These are phyloP conservation scores for Cheilosia vernalis DNA, from an alignment of 2,888 invertebrate species.

Conservation along the genomic window DNA sequence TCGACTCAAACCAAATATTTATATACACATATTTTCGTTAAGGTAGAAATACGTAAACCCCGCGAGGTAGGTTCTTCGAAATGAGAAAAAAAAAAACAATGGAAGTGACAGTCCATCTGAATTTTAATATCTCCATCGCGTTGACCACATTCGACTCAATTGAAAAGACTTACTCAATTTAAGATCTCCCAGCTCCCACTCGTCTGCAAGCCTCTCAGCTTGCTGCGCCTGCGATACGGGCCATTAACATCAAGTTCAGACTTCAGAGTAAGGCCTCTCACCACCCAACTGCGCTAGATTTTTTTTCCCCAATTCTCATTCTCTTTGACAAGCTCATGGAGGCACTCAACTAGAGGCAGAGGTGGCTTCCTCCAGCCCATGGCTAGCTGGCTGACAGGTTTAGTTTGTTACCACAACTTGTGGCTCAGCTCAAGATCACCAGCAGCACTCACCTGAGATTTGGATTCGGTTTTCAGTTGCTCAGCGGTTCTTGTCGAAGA, in stretches of 20 bases:
- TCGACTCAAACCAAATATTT: not conserved
- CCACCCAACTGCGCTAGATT: slow-evolving; percentile 36
- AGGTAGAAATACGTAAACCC: slow-evolving; percentile 9
- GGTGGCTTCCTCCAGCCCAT: slow-evolving; percentile 16
- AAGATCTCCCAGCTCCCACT: slow-evolving; percentile 6
- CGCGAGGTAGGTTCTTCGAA: not conserved
- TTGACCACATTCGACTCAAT: slow-evolving; percentile 17
- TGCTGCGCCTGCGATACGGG: slow-evolving; percentile 6
- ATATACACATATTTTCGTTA: not conserved
- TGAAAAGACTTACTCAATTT: slow-evolving; percentile 13
- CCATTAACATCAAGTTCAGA: slow-evolving; percentile 21
- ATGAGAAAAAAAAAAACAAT: not conserved
- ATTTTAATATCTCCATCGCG: too few species aligned
- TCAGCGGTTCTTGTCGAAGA: slow-evolving; percentile 68
- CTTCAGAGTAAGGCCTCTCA: slow-evolving; percentile 6
- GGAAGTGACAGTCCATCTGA: too few species aligned
- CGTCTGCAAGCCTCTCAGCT: not conserved
- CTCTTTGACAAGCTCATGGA: slow-evolving; percentile 33
- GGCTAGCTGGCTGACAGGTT: slow-evolving; percentile 58
- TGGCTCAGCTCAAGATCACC: slow-evolving; percentile 63
- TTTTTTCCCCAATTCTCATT: not conserved
- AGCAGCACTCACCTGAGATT: slow-evolving; percentile 66
- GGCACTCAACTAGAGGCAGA: slow-evolving; percentile 11
- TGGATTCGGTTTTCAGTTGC: slow-evolving; percentile 72
- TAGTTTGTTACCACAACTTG: slow-evolving; percentile 51